Evolutionary conservation across 2,888 invertebrate genomes (phyloP).

Genomic region (Antheraea assamensis): DNA sequence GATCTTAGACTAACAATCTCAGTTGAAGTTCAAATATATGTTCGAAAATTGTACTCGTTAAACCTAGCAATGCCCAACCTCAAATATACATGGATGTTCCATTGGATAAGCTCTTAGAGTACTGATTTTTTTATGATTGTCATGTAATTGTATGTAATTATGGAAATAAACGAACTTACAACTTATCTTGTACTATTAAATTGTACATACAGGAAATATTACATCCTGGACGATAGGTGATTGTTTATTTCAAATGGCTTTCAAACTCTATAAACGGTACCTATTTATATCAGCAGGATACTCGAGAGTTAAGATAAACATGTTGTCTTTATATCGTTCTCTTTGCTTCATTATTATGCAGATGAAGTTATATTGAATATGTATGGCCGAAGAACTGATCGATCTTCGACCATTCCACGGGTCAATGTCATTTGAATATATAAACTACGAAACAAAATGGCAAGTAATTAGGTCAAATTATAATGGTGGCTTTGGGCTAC

Average conservation of each 20-base stretch:
- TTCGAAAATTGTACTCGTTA: background rate
- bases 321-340: slow-evolving; percentile 48
- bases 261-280: slow-evolving; percentile 19
- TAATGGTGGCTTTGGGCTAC: slow-evolving; percentile 44
- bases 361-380: slow-evolving; percentile 68
- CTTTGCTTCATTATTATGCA: slow-evolving; percentile 64
- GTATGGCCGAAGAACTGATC: slow-evolving; percentile 62
- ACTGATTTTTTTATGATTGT: background rate
- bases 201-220: slow-evolving; percentile 4
- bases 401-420: slow-evolving; percentile 64
- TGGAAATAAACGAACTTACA: background rate
- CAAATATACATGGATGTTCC: background rate
- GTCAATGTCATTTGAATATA: slow-evolving; percentile 70
- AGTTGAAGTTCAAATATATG: background rate
- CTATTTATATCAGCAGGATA: slow-evolving; percentile 31
- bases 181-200: background rate
- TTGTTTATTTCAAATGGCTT: slow-evolving; percentile 11
- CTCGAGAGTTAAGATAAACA: slow-evolving; percentile 37
- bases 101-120: background rate
- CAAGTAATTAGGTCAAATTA: slow-evolving; percentile 45
- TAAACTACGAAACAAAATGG: slow-evolving; percentile 38
- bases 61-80: background rate
- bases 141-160: background rate
- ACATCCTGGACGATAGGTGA: slow-evolving; percentile 8
- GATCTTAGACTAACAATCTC: too few relatives aligned